phyloP scores from a whole-genome alignment of 2,113 vertebrate species.

The Gadus macrocephalus region DNA sequence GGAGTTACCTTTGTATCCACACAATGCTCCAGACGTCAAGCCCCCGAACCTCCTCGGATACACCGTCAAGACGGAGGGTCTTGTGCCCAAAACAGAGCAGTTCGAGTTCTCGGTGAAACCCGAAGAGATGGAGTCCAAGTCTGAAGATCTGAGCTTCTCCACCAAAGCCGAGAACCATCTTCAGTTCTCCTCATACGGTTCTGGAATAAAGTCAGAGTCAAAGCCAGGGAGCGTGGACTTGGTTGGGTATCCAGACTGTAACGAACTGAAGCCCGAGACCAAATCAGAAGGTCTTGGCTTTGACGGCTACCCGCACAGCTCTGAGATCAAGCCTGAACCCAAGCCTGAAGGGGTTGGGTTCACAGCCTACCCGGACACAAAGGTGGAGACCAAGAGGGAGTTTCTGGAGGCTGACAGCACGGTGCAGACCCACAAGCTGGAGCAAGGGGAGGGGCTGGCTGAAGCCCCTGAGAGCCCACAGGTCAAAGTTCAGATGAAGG shows the following conservation, averaged over 20 bases:
- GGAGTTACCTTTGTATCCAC: background rate
- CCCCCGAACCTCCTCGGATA: slow-evolving; percentile 23
- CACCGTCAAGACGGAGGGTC: slow-evolving; percentile 28
- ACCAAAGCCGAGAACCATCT: slow-evolving; percentile 6
- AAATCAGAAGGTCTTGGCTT: slow-evolving; percentile 43
- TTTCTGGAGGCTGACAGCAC: slow-evolving; percentile 68
- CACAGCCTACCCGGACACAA: slow-evolving; percentile 29
- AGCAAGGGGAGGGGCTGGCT: slow-evolving; percentile 54
- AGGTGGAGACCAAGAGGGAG: slow-evolving; percentile 58
- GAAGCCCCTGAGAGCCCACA: slow-evolving; percentile 46
- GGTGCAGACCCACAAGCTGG: slow-evolving; percentile 63
- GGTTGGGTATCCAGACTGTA: slow-evolving; percentile 10
- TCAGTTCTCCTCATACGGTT: background rate
- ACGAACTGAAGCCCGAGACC: slow-evolving; percentile 39
- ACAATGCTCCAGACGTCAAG: slow-evolving; percentile 42
- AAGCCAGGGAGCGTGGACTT: slow-evolving; percentile 39
- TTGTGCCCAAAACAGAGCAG: slow-evolving; percentile 45
- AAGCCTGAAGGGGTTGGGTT: slow-evolving; percentile 38
- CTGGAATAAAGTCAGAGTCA: slow-evolving; percentile 21
- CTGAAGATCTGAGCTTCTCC: slow-evolving; percentile 34
- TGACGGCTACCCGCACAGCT: slow-evolving; percentile 39
- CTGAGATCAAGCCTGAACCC: slow-evolving; percentile 42
- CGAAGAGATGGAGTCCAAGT: slow-evolving; percentile 37
- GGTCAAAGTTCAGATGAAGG: slow-evolving; percentile 65
- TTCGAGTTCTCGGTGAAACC: slow-evolving; percentile 43